phyloP scores from a whole-genome alignment of 2,113 vertebrate genomes.

The Acrocephalus arundinaceus region DNA sequence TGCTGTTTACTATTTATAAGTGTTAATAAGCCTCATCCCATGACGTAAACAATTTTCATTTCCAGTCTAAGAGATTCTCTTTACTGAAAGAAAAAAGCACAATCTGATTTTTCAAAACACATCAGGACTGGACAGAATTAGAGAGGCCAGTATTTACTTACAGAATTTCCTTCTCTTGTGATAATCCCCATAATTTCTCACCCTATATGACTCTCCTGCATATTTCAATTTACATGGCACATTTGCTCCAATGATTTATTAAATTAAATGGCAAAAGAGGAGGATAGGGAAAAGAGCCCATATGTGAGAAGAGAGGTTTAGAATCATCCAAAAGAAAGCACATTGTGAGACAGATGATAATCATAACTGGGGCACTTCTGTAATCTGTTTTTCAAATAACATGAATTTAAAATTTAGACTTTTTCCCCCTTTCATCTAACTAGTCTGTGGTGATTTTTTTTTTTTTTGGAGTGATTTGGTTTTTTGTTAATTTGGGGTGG shows the following conservation, averaged over 20 bases:
- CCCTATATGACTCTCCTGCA: not conserved
- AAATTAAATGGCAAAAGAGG: conserved; percentile 48
- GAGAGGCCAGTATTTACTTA: not conserved
- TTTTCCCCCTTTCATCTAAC: not conserved
- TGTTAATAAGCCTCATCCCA: not conserved
- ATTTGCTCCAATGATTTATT: conserved; percentile 19
- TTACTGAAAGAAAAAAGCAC: conserved; percentile 44
- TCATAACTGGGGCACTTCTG: not conserved
- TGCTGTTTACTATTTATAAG: conserved; percentile 32
- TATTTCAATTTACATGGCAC: conserved; percentile 43
- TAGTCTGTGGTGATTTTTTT: too few relatives aligned
- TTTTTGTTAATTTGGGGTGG: not conserved
- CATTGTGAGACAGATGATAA: not conserved
- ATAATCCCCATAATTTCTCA: not conserved
- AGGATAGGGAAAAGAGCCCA: not conserved
- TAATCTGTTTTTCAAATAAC: conserved; percentile 8
- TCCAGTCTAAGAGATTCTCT: not conserved
- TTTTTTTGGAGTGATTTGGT: not conserved
- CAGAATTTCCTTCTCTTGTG: conserved; percentile 27
- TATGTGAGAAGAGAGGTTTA: conserved; percentile 21
- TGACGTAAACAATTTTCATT: conserved; percentile 35
- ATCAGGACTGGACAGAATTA: conserved; percentile 11
- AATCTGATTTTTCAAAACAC: conserved; percentile 46
- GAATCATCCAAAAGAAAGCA: not conserved
- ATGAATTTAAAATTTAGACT: not conserved